Percentiles rank a stretch among this genome's conserved stretches.
phyloP scores from a whole-genome alignment of 64 coral and sea anemone species.

The Hydrozoanthus tunicans region DNA sequence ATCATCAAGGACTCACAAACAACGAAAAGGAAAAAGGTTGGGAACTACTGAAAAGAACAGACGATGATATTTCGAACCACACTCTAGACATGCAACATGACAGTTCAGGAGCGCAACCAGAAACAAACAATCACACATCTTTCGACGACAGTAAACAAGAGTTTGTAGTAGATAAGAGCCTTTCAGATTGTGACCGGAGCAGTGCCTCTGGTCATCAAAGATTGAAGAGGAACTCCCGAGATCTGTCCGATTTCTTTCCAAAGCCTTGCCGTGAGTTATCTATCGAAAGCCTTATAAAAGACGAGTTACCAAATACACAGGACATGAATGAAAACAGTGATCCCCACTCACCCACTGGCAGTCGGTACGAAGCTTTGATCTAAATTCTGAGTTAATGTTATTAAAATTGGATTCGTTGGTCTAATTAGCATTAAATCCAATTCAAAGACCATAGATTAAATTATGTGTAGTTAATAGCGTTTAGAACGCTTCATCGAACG shows the following conservation, averaged over 20 bases:
- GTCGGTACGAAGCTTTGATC: constrained; percentile 39
- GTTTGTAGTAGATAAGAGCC: neutral
- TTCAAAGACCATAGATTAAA: no score
- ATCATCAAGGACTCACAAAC: neutral
- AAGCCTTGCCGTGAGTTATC: constrained; percentile 31
- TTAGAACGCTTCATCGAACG: no score
- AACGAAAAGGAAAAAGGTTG: neutral
- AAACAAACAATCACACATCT: neutral
- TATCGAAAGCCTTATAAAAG: constrained; percentile 31
- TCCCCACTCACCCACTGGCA: constrained; percentile 10
- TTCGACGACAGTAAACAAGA: neutral
- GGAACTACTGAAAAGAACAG: neutral
- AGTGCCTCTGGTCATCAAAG: constrained; percentile 1
- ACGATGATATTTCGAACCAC: neutral
- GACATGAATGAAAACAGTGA: neutral
- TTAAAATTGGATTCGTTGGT: no score
- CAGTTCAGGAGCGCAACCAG: neutral
- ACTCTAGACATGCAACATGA: neutral
- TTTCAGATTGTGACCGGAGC: neutral
- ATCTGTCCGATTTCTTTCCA: constrained; percentile 43
- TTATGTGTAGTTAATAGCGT: no score
- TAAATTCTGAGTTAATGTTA: neutral
- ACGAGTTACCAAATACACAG: constrained; percentile 3
- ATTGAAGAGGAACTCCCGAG: constrained; percentile 34
- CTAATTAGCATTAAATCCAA: no score